Evolutionary conservation across 2,797 vertebrate species (phyloP), one percentile per base, ranked within the genome.

Genomic region (Phalanger gymnotis): DNA sequence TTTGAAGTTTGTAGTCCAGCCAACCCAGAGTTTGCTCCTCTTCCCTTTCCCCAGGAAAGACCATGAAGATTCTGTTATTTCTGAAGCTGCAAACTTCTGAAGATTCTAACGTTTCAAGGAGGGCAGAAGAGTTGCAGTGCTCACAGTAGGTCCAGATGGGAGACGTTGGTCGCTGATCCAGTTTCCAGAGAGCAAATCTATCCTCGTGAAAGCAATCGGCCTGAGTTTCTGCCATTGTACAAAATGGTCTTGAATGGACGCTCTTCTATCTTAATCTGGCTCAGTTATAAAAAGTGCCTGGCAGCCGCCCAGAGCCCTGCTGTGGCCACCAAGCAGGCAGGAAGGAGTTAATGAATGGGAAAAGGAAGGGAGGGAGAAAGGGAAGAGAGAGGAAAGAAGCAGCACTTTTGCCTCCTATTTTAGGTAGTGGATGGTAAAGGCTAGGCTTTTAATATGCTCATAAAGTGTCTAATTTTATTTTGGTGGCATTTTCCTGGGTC

Each of bases 401-500:
- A 92, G 53, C 51, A 55, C 93, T 92, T 92, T 3, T 27, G 53
- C 53, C 95, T 94, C 56, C 94, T 92, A 92, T 94, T 96, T 96
- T 95, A 89, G 91, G 95, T 95, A 90, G 53, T 61, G 94, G 90
- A 52, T 54, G 91, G 90, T 94, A 92, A 93, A 87, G 55, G 91
- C 89, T 91, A 89, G 25, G 40, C 94, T 96, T 96, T 81, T 96
- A 95, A 87, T 94, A 91, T 87, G 92, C 94, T 97, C 96, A 93
- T 97, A 96, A 96, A 96, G 93, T 92, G 87, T 94, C 97, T 98
- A 97, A 97, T 97, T 98, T 96, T 89, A 97, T 94, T 93, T 96
- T 61, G 90, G 90, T 96, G 34, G n/a, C 55, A 91, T 96, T 96
- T 97, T 97, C 95, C 91, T 90, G 90, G 93, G 30, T 96, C 97